These are phyloP conservation scores for Tachystola acroxantha DNA, from an alignment of 2,888 invertebrate species.

Conservation along the genomic window DNA sequence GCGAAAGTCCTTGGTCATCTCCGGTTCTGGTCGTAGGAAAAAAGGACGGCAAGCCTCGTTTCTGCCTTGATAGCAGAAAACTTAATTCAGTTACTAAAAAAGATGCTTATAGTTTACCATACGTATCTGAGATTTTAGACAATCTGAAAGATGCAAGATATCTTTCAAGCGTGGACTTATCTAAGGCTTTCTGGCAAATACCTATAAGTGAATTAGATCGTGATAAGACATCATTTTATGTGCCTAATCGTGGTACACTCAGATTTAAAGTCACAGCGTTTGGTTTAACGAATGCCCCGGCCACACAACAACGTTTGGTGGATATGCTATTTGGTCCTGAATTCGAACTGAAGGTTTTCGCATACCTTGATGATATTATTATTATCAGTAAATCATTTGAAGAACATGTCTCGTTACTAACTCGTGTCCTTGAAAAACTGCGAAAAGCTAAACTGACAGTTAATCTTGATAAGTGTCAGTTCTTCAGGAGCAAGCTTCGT, in stretches of 20 bases:
- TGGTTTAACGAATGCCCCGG: constrained; percentile 17
- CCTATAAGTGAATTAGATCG: neutral
- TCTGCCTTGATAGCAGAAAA: constrained; percentile 6
- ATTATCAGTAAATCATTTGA: constrained; percentile 16
- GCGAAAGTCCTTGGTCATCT: constrained; percentile 5
- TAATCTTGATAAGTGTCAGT: constrained; percentile 16
- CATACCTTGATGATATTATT: constrained; percentile 21
- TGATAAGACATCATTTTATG: constrained; percentile 5
- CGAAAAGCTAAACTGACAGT: constrained; percentile 17
- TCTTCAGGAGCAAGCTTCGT: constrained; percentile 15
- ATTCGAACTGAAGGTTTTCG: constrained; percentile 18
- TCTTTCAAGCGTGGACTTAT: constrained; percentile 8
- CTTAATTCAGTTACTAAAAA: constrained; percentile 1
- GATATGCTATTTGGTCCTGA: constrained; percentile 16
- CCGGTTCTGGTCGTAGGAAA: neutral
- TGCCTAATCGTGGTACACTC: constrained; percentile 6
- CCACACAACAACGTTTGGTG: constrained; percentile 19
- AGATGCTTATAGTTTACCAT: too few relatives aligned
- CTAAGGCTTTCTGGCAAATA: constrained; percentile 13
- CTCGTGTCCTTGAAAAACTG: constrained; percentile 16
- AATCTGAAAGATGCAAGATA: constrained; percentile 9
- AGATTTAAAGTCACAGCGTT: constrained; percentile 11
- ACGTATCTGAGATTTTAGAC: constrained; percentile 13
- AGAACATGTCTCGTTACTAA: constrained; percentile 18
- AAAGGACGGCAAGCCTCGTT: constrained; percentile 1